Percentiles rank a stretch among this genome's conserved stretches.
Evolutionary conservation across 2,888 invertebrate genomes (phyloP).

Genomic region (Mesochorus sp.): DNA sequence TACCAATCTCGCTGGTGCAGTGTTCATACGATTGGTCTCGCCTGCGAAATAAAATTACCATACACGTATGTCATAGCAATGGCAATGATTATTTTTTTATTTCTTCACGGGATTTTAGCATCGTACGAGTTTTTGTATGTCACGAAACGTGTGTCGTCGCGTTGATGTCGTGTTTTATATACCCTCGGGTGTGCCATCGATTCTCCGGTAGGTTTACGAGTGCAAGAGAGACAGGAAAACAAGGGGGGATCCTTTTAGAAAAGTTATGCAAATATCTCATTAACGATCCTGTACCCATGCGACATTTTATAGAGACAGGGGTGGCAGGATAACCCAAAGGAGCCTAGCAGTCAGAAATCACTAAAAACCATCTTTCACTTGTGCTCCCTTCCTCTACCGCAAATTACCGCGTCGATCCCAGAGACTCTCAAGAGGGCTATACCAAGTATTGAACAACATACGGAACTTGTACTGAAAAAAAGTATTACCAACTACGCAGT

Average conservation of each 20-base stretch:
- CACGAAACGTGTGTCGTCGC: constrained; percentile 63
- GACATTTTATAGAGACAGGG: constrained; percentile 45
- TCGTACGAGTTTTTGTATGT: not conserved
- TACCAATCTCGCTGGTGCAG: constrained; percentile 67
- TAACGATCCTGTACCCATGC: constrained; percentile 66
- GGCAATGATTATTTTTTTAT: constrained; percentile 71
- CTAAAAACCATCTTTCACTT: constrained; percentile 31
- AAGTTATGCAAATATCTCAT: constrained; percentile 77
- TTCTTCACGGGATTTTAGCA: not conserved
- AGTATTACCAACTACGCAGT: no score
- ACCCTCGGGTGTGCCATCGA: constrained; percentile 65
- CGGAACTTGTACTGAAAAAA: no score
- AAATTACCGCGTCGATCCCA: constrained; percentile 52
- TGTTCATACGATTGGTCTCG: constrained; percentile 73
- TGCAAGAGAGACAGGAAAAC: constrained; percentile 7
- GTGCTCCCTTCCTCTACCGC: constrained; percentile 26
- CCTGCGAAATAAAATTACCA: constrained; percentile 77
- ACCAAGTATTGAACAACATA: constrained; percentile 37
- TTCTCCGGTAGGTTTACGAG: constrained; percentile 46
- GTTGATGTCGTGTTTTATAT: constrained; percentile 56
- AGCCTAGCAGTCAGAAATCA: constrained; percentile 13
- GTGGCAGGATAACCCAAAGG: constrained; percentile 9
- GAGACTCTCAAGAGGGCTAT: constrained; percentile 24
- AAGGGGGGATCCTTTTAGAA: constrained; percentile 31
- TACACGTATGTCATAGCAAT: constrained; percentile 75